Percentiles rank a stretch among this genome's conserved stretches.
Evolutionary conservation across 2,797 vertebrate genomes (phyloP).

Genomic region (Coregonus suidteri): DNA sequence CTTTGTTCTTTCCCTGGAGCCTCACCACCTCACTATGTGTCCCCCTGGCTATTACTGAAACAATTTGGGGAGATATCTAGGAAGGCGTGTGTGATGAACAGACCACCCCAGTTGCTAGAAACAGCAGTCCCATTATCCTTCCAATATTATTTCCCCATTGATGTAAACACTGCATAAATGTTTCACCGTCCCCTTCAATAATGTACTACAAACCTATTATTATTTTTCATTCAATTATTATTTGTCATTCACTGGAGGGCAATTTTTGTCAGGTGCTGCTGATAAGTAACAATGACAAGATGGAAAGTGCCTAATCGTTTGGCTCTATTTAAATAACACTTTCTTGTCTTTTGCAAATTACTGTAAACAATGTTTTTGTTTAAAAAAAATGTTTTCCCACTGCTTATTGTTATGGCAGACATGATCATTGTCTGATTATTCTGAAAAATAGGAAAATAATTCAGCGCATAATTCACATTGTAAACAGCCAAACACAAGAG

Average conservation of each 20-base stretch:
- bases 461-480: not conserved
- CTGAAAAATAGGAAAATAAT: not conserved
- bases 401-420: not conserved
- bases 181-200: conserved; percentile 7
- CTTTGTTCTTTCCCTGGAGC: conserved; percentile 5
- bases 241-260: conserved; percentile 6
- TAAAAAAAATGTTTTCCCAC: not conserved
- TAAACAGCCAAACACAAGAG: not conserved
- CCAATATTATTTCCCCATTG: not conserved
- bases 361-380: not conserved
- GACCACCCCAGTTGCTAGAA: not conserved
- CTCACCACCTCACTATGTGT: conserved; percentile 1
- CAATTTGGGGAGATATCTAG: not conserved
- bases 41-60: conserved; percentile 6
- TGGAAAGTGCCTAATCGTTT: not conserved
- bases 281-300: not conserved
- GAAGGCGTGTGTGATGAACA: not conserved
- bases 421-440: not conserved
- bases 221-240: not conserved
- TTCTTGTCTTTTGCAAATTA: not conserved
- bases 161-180: not conserved
- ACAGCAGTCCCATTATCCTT: not conserved
- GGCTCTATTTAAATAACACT: not conserved
- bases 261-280: not conserved
- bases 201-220: not conserved